Evolutionary conservation across 2,888 invertebrate genomes (phyloP).

Genomic region (Agrochola macilenta): DNA sequence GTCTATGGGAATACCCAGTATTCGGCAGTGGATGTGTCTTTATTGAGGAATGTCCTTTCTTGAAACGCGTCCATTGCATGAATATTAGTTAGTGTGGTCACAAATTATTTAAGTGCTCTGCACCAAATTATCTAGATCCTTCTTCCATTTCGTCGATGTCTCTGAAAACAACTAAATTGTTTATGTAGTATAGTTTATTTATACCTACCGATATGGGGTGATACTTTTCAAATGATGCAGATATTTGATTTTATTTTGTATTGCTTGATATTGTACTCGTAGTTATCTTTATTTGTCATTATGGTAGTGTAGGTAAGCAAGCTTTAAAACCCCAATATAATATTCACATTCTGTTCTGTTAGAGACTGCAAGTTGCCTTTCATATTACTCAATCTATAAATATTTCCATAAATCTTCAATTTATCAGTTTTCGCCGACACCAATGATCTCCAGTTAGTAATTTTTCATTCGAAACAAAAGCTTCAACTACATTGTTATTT

Average conservation of each 20-base stretch:
- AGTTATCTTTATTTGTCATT: not conserved
- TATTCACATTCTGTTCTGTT: not conserved
- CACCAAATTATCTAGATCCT: not conserved
- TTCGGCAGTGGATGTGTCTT: not conserved
- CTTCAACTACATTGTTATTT: not conserved
- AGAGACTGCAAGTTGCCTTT: slow-evolving; percentile 1
- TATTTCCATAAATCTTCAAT: slow-evolving; percentile 17
- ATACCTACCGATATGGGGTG: not conserved
- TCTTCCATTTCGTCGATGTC: not conserved
- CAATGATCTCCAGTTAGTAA: slow-evolving; percentile 51
- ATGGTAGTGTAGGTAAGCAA: slow-evolving; percentile 13
- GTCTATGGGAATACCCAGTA: not conserved
- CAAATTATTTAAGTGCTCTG: slow-evolving; percentile 8
- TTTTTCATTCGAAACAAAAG: slow-evolving; percentile 26
- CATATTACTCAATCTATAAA: slow-evolving; percentile 6
- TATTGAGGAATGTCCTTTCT: not conserved
- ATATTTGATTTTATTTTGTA: not conserved
- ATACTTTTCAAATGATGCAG: not conserved
- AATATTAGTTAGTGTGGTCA: slow-evolving; percentile 24
- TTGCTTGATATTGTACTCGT: not conserved
- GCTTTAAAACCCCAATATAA: not conserved
- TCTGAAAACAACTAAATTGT: not conserved
- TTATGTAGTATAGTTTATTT: not conserved
- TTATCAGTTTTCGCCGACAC: slow-evolving; percentile 52
- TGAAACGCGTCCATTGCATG: not conserved